phyloP scores from a whole-genome alignment of 2,888 invertebrate genomes.

The Arrhopalites spinosus region DNA sequence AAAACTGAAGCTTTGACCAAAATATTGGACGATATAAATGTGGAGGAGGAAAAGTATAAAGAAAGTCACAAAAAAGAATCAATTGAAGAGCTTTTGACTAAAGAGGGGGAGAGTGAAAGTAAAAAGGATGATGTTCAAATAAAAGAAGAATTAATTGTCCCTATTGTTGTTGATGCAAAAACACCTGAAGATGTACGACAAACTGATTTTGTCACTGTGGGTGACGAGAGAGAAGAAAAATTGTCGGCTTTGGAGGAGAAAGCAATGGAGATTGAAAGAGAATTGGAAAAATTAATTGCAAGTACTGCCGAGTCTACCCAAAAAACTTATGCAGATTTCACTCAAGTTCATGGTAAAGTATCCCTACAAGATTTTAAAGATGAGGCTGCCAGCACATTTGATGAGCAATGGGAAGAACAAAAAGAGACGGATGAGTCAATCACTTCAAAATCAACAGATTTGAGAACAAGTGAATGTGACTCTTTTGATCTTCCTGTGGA shows the following conservation, averaged over 20 bases:
- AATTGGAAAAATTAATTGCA: constrained; percentile 26
- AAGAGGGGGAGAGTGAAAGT: not conserved
- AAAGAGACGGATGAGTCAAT: constrained; percentile 19
- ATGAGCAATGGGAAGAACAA: constrained; percentile 4
- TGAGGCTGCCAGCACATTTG: not conserved
- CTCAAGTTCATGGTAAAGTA: not conserved
- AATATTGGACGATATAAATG: constrained; percentile 22
- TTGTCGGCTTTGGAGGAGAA: constrained; percentile 24
- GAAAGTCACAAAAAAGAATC: constrained; percentile 20
- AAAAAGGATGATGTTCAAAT: not conserved
- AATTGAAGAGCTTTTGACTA: not conserved
- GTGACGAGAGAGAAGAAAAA: constrained; percentile 31
- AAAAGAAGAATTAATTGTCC: constrained; percentile 9
- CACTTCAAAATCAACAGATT: constrained; percentile 19
- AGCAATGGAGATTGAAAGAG: constrained; percentile 25
- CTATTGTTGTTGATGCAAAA: constrained; percentile 7
- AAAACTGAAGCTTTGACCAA: constrained; percentile 22
- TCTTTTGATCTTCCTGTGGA: constrained; percentile 5
- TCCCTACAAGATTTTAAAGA: not conserved
- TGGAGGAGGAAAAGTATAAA: constrained; percentile 8
- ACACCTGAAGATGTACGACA: constrained; percentile 15
- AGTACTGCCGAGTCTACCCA: constrained; percentile 16
- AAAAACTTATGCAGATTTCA: constrained; percentile 21
- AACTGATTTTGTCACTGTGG: not conserved
- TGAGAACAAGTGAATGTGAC: constrained; percentile 22